Conservation (phyloP, 2,797 vertebrate genomes). For the Enoplosus armatus region DNA sequence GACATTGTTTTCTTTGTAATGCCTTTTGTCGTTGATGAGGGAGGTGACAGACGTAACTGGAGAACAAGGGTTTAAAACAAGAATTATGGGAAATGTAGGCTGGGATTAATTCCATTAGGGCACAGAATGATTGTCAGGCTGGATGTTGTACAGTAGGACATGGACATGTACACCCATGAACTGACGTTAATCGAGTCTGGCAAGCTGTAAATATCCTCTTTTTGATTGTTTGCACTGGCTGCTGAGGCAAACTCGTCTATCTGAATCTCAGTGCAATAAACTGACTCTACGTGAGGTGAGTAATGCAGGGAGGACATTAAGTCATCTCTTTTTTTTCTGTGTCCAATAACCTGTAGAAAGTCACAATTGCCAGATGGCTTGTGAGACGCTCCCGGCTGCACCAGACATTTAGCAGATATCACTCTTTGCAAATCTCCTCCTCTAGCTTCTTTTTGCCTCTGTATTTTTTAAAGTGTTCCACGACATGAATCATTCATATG, state of each 20-base stretch:
- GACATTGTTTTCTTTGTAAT: background rate
- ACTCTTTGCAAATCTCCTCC: constrained; percentile 23
- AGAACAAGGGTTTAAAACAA: background rate
- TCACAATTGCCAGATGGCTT: constrained; percentile 54
- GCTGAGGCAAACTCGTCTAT: background rate
- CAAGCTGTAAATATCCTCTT: background rate
- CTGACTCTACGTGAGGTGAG: constrained; percentile 20
- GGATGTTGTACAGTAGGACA: background rate
- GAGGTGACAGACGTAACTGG: background rate
- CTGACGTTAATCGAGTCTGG: constrained; percentile 5
- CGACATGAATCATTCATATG: constrained; percentile 41
- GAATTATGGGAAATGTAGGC: constrained; percentile 2
- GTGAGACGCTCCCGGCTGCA: constrained; percentile 41
- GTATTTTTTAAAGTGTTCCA: constrained; percentile 6
- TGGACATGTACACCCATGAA: background rate
- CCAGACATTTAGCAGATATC: constrained; percentile 44
- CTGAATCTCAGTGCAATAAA: background rate
- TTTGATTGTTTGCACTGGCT: background rate
- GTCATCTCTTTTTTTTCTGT: background rate
- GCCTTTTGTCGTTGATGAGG: background rate
- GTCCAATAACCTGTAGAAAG: constrained; percentile 47
- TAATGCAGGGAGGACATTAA: constrained; percentile 24
- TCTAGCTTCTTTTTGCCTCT: constrained; percentile 10
- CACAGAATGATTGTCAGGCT: background rate
- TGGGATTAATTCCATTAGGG: background rate